Base-by-base conservation (phyloP, 2,113 vertebrate species). In the Pteruthius melanotis region DNA sequence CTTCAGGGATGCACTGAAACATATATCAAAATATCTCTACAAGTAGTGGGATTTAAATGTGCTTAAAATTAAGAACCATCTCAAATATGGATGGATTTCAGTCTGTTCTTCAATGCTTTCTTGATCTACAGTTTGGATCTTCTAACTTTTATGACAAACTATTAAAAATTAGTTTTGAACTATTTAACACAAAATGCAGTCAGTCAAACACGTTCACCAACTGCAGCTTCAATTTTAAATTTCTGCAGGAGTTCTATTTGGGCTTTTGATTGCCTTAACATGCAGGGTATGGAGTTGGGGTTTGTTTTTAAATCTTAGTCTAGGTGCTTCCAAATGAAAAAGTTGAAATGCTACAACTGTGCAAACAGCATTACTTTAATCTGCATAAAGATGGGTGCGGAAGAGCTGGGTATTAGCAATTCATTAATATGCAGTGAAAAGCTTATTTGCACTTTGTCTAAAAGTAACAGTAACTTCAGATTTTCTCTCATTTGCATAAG, bases 361-460 rank as follows among this genome's bases (percentile, higher is more conserved):
- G 97, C 94, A 97, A 97, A 97, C 91, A 97, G 93, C 94, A 87
- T 89, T 94, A 61, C 61, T 88, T 2, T 77, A 94, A 97, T 97
- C 90, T 95, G 95, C 96, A 96, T 96, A 90, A 95, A 95, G 93
- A 96, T 70, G 94, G 87, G 82, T 83, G 70, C 54, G 3, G 87
- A 96, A 96, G 94, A 96, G 89, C 93, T 2, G 33, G 74, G 90
- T 92, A 96, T 96, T 97, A 96, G 63, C 93, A 90, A 50, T 54
- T 95, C 95, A 97, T 97, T 97, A 97, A 97, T 97, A 97, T 97
- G 97, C 96, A 97, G 96, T 66, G 82, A 87, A 95, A 96, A 94
- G 95, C 94, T 97, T 97, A 95, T 97, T 97, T 97, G 97, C 95
- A 97, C 97, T 97, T 96, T 94, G 96, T 96, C 95, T 97, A 87